Evolutionary conservation across 2,797 vertebrate genomes (phyloP).

Genomic region (Cynopterus sphinx): DNA sequence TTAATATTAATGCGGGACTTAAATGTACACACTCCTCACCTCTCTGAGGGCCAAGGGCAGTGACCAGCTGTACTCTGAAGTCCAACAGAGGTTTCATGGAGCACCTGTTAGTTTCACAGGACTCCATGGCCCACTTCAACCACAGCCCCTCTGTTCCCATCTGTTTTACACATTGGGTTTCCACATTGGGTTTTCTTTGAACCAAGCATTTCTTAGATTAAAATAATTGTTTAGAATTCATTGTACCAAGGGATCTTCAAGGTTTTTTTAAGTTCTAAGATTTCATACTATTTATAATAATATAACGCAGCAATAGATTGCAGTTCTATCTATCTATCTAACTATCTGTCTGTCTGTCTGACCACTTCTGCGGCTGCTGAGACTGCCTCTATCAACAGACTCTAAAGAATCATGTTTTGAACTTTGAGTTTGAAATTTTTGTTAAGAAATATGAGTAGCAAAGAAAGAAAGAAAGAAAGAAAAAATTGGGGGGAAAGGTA

Average conservation of each 20-base stretch:
- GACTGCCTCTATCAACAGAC: neutral
- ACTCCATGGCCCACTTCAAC: neutral
- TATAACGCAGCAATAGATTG: neutral
- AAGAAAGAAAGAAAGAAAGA: neutral
- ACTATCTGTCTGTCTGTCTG: no score
- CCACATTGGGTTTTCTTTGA: neutral
- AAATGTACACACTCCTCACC: neutral
- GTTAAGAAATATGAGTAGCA: neutral
- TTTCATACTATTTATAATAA: neutral
- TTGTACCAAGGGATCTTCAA: neutral
- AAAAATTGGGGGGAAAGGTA: neutral
- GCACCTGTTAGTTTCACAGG: neutral
- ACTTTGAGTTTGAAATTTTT: neutral
- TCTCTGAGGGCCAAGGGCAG: neutral
- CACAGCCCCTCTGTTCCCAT: neutral
- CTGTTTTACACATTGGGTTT: neutral
- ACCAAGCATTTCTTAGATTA: neutral
- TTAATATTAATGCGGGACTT: neutral
- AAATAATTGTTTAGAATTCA: conserved; percentile 7
- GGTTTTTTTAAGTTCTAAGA: neutral
- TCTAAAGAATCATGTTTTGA: neutral
- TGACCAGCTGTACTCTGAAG: neutral
- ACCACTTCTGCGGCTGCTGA: neutral
- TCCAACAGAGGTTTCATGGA: neutral
- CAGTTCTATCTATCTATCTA: neutral